Evolutionary conservation across 1,140 invertebrate genomes (phyloP).

Genomic region (Sycophaga agraensis): DNA sequence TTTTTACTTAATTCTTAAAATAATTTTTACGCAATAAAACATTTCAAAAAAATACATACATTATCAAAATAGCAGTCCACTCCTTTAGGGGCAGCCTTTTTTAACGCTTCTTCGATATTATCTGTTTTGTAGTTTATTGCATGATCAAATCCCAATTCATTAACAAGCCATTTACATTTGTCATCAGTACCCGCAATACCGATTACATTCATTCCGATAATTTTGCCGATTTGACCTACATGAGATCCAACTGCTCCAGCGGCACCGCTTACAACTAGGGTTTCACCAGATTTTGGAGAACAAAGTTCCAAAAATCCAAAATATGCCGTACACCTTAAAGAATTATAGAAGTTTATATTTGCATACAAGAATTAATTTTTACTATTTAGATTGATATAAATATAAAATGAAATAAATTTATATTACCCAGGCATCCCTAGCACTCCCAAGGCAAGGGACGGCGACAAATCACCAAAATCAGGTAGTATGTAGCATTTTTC

Average conservation of each 20-base stretch:
- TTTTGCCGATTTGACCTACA: conserved; percentile 75
- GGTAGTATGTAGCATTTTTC: conserved; percentile 53
- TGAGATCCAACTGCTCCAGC: conserved; percentile 70
- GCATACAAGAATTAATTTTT: no score
- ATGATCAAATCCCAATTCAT: conserved; percentile 69
- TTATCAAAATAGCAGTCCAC: conserved; percentile 77
- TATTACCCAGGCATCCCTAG: conserved; percentile 68
- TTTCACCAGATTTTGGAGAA: conserved; percentile 68
- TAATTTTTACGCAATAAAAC: no score
- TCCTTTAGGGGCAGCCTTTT: conserved; percentile 65
- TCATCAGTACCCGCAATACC: conserved; percentile 71
- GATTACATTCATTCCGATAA: conserved; percentile 68
- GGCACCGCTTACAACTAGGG: conserved; percentile 66
- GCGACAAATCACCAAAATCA: conserved; percentile 58
- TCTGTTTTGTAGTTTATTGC: conserved; percentile 73
- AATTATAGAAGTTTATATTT: background rate
- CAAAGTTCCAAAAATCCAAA: conserved; percentile 73
- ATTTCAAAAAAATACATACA: conserved; percentile 55
- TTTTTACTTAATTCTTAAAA: no score
- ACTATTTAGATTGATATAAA: no score
- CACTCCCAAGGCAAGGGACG: conserved; percentile 62
- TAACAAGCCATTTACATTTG: conserved; percentile 68
- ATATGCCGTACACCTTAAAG: conserved; percentile 67
- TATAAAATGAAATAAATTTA: no score
- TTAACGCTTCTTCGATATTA: conserved; percentile 59